Conservation (phyloP, 2,797 vertebrate genomes). For the Pseudomugil gertrudae region DNA sequence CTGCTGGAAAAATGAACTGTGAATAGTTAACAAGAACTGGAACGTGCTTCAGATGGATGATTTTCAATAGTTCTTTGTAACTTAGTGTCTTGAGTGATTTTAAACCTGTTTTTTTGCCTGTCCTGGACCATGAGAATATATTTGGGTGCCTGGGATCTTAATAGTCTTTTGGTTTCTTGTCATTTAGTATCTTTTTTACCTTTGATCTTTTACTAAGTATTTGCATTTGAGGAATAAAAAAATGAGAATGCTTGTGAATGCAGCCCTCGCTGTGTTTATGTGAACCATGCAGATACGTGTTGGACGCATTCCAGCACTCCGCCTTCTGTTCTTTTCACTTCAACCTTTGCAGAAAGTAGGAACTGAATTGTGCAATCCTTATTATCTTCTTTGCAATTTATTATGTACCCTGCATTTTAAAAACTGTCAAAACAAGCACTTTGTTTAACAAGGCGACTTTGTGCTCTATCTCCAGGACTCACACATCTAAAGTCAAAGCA, state of each 20-base stretch:
- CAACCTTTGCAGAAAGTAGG: slow-evolving; percentile 20
- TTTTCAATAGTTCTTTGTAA: neutral
- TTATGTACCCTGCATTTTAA: neutral
- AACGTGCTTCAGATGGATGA: neutral
- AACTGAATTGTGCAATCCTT: slow-evolving; percentile 52
- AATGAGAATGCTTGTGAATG: slow-evolving; percentile 1
- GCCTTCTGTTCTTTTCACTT: slow-evolving; percentile 41
- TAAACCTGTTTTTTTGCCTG: neutral
- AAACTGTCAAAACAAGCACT: neutral
- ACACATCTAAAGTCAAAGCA: neutral
- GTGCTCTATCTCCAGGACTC: neutral
- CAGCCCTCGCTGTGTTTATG: slow-evolving; percentile 22
- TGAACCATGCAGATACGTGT: slow-evolving; percentile 10
- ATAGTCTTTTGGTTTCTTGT: too few relatives aligned
- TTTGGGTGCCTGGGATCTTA: neutral
- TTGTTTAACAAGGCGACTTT: slow-evolving; percentile 13
- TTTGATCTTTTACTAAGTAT: neutral
- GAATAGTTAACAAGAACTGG: neutral
- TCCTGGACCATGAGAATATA: neutral
- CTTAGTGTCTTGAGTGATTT: neutral
- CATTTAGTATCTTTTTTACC: neutral
- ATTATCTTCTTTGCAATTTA: neutral
- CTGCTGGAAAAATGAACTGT: neutral
- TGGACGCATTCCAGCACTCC: slow-evolving; percentile 31
- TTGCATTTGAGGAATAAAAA: neutral